Evolutionary conservation across 2,113 vertebrate genomes (phyloP).

Genomic region (Eurystomus gularis): DNA sequence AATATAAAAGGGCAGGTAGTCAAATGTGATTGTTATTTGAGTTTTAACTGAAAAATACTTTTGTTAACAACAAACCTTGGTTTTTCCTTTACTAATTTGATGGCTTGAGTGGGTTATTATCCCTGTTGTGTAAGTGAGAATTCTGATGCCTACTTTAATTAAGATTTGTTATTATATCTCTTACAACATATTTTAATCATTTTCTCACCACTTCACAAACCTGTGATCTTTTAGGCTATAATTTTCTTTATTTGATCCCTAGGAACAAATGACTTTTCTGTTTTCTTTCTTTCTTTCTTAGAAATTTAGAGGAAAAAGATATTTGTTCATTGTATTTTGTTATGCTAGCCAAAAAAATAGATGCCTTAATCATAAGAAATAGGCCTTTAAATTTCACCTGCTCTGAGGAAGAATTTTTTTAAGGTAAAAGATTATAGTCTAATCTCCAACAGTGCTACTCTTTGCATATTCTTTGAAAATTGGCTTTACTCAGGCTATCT

Average conservation of each 20-base stretch:
- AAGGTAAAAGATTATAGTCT: not conserved
- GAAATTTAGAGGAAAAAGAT: not conserved
- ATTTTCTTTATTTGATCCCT: not conserved
- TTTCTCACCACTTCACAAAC: not conserved
- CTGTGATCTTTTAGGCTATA: not conserved
- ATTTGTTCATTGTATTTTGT: not conserved
- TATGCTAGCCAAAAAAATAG: not conserved
- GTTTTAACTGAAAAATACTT: not conserved
- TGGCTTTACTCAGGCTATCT: not conserved
- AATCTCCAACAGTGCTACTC: not conserved
- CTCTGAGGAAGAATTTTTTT: not conserved
- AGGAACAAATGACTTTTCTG: not conserved
- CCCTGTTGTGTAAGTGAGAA: not conserved
- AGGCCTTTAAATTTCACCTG: not conserved
- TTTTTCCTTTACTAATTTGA: not conserved
- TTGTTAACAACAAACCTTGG: not conserved
- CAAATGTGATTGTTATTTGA: not conserved
- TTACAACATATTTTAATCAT: not conserved
- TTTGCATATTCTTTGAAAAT: not conserved
- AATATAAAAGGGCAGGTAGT: not conserved
- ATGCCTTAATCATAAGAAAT: not conserved
- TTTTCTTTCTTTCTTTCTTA: not conserved
- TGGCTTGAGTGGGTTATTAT: not conserved
- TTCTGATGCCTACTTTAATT: not conserved
- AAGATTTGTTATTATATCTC: not conserved